Percentiles rank a stretch among this genome's conserved stretches.
Conservation (phyloP, 2,113 vertebrate genomes). For the Philantomba maxwellii region DNA sequence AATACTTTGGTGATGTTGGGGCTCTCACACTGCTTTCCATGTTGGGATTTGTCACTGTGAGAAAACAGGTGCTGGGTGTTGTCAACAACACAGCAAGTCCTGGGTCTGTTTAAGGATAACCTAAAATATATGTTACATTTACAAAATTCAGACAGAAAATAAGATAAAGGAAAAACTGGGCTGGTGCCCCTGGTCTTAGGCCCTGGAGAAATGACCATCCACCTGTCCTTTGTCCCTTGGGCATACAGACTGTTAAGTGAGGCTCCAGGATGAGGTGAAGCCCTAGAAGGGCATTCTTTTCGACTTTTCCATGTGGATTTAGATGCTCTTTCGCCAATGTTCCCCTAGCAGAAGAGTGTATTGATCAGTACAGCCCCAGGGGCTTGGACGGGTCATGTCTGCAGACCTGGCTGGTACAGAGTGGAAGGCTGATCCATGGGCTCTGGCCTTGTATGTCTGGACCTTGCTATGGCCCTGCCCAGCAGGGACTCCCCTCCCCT, state of each 20-base stretch:
- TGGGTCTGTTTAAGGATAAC: neutral
- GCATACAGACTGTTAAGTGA: neutral
- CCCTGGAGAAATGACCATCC: neutral
- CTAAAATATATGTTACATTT: neutral
- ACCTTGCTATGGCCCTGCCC: neutral
- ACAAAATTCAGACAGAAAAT: neutral
- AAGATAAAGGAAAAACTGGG: neutral
- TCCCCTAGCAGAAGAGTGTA: neutral
- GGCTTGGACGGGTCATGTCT: neutral
- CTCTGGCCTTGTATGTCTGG: neutral
- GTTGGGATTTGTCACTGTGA: neutral
- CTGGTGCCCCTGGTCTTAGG: neutral
- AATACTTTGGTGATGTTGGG: fast-evolving
- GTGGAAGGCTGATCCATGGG: fast-evolving
- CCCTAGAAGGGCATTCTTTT: neutral
- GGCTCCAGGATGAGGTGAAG: neutral
- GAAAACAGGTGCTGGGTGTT: neutral
- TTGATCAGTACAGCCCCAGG: neutral
- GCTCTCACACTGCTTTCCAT: neutral
- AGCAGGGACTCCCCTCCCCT: fast-evolving
- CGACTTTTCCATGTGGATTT: neutral
- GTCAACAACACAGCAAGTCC: neutral
- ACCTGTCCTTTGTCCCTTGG: neutral
- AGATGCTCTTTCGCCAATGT: neutral
- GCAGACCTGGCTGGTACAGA: fast-evolving